These are phyloP conservation scores for Drosophila aff. DNA, from an alignment of 1,140 invertebrate genomes.

Conservation along the genomic window DNA sequence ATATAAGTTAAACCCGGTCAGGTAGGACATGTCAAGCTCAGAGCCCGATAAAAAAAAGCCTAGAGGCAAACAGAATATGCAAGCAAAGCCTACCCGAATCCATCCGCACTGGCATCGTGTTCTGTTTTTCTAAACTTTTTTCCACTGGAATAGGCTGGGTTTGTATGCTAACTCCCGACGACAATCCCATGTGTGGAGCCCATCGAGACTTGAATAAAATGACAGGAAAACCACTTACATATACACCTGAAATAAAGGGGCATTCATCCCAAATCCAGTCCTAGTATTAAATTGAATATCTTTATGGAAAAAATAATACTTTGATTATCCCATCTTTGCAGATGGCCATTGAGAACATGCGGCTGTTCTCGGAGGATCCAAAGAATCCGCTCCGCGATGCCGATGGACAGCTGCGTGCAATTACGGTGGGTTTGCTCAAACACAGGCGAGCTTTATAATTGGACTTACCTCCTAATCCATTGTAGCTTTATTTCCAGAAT, in stretches of 20 bases:
- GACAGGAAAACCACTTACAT: background rate
- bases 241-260: background rate
- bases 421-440: conserved; percentile 61
- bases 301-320: background rate
- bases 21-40: background rate
- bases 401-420: conserved; percentile 77
- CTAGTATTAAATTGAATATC: no score
- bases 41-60: background rate
- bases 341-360: conserved; percentile 79
- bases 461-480: conserved; percentile 62
- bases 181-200: background rate
- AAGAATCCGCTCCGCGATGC: conserved; percentile 68
- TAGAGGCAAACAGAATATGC: background rate
- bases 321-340: background rate
- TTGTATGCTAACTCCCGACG: background rate
- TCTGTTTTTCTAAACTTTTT: background rate
- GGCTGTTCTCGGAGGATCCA: conserved; percentile 68
- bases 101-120: background rate
- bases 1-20: background rate
- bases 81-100: background rate
- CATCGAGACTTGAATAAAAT: background rate
- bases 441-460: background rate
- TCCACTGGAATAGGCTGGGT: no score
- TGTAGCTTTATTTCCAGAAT: conserved; percentile 81
- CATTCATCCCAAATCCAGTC: background rate